These are phyloP conservation scores for Rutilus rutilus DNA, from an alignment of 2,113 vertebrate genomes.

Conservation along the genomic window DNA sequence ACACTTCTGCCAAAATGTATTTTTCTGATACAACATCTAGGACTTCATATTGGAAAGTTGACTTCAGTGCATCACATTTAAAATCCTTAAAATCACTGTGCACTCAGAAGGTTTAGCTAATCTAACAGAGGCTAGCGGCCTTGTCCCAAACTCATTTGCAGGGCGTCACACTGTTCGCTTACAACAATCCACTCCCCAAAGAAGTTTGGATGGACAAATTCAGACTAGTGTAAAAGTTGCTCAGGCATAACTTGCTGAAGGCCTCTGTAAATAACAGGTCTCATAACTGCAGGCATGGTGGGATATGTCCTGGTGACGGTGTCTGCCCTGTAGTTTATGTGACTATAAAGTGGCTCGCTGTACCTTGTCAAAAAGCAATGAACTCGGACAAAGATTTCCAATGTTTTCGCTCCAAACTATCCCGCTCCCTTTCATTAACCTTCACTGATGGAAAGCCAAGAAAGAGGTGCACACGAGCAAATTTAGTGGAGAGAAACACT, in stretches of 20 bases:
- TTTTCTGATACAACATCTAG: not conserved
- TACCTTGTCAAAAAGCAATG: conserved; percentile 57
- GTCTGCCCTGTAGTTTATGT: conserved; percentile 39
- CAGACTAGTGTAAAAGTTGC: conserved; percentile 43
- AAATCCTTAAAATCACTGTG: conserved; percentile 6
- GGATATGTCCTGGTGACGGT: conserved; percentile 34
- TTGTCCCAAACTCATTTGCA: conserved; percentile 35
- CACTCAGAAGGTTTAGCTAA: conserved; percentile 7
- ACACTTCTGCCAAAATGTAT: not conserved
- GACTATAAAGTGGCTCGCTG: conserved; percentile 50
- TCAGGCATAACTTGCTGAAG: conserved; percentile 27
- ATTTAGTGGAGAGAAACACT: conserved; percentile 48
- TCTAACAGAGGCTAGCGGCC: not conserved
- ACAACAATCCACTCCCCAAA: conserved; percentile 25
- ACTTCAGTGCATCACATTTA: not conserved
- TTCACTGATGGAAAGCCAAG: conserved; percentile 48
- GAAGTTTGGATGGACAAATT: conserved; percentile 36
- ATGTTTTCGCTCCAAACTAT: conserved; percentile 49
- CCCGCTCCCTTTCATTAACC: conserved; percentile 54
- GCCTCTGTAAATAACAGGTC: conserved; percentile 46
- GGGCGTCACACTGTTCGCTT: conserved; percentile 11
- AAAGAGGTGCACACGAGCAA: conserved; percentile 31
- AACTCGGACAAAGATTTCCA: conserved; percentile 50
- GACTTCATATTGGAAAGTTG: not conserved
- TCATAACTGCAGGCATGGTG: conserved; percentile 16